Evolutionary conservation across 1,140 invertebrate genomes (phyloP).

Genomic region (Drosophila sucinea): DNA sequence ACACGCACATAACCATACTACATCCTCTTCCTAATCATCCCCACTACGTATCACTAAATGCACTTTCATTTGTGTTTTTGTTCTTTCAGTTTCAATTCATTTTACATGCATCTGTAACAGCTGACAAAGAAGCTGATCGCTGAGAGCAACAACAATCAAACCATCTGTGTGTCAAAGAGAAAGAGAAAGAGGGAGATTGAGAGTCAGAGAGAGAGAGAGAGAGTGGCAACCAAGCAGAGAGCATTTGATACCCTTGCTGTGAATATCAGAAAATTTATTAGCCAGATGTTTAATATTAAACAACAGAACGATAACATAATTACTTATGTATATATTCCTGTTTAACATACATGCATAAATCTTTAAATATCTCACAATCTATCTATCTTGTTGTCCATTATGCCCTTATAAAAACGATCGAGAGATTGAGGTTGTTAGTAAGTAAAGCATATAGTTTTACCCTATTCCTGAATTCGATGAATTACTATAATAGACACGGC

Average conservation of each 20-base stretch:
- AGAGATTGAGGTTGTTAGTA: too few species aligned
- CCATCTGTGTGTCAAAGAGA: constrained; percentile 37
- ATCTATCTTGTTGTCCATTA: too few species aligned
- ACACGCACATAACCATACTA: background rate
- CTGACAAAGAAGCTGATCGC: constrained; percentile 48
- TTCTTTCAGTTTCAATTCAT: constrained; percentile 53
- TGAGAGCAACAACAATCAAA: constrained; percentile 14
- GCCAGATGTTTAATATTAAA: too few species aligned
- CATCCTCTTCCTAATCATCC: constrained; percentile 32
- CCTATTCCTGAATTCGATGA: background rate
- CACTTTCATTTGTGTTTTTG: constrained; percentile 40
- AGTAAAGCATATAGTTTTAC: background rate
- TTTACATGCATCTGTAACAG: constrained; percentile 34
- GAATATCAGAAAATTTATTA: background rate
- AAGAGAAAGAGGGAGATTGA: background rate
- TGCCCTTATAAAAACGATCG: too few species aligned
- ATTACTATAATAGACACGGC: background rate
- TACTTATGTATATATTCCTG: background rate
- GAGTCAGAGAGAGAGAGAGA: background rate
- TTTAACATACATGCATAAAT: too few species aligned
- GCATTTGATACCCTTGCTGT: constrained; percentile 2
- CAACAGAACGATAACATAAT: background rate
- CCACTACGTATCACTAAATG: constrained; percentile 29
- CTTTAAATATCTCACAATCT: too few species aligned
- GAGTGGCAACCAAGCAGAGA: background rate